Conservation (phyloP, 2,113 vertebrate genomes). For the Gorsachius goisagi region DNA sequence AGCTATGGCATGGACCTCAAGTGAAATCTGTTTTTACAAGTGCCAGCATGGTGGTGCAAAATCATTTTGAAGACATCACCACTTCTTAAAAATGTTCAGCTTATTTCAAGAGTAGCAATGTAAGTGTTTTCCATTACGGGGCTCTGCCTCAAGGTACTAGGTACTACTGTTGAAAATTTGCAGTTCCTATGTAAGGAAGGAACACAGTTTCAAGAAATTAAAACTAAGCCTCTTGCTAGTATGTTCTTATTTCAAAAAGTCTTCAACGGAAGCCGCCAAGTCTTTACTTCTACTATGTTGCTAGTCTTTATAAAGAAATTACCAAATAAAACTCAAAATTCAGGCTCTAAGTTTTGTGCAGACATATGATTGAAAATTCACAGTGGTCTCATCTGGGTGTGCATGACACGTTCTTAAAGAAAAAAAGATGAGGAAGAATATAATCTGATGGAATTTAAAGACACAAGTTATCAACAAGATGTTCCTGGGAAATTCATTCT, state of each 20-base stretch:
- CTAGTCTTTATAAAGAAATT: not conserved
- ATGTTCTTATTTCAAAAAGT: not conserved
- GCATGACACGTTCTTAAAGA: not conserved
- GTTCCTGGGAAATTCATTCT: not conserved
- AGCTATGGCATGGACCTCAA: not conserved
- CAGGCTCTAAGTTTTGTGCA: not conserved
- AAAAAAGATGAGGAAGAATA: not conserved
- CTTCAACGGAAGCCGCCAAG: not conserved
- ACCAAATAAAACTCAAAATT: not conserved
- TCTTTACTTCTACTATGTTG: not conserved
- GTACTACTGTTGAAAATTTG: not conserved
- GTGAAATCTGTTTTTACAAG: not conserved
- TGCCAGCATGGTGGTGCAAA: not conserved
- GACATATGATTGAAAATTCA: not conserved
- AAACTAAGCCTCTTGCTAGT: not conserved
- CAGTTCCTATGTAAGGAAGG: not conserved
- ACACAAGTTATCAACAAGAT: not conserved
- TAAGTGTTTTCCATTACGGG: not conserved
- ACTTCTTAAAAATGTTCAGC: not conserved
- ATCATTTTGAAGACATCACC: not conserved
- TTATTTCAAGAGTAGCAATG: not conserved
- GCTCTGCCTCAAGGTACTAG: not conserved
- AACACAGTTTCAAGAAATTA: not conserved
- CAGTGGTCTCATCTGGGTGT: not conserved
- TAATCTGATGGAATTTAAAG: not conserved